A percentile compares a stretch with the other conserved stretches of the same genome.
Conservation (phyloP, 2,113 vertebrate genomes). For the Syrmaticus mikado region DNA sequence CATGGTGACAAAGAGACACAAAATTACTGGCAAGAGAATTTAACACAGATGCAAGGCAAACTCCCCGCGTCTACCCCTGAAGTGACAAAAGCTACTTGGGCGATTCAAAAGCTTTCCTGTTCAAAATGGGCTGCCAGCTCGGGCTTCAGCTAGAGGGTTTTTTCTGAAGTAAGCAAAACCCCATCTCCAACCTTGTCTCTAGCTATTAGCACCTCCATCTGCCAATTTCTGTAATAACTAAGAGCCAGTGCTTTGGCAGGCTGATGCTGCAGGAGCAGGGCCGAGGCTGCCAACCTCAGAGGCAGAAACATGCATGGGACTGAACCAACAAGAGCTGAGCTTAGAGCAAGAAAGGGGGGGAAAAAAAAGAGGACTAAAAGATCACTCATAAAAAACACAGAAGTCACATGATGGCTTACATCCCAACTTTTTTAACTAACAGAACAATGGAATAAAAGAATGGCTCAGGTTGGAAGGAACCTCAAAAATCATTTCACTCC, state of each 20-base stretch:
- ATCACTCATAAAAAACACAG: not conserved
- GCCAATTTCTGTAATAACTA: not conserved
- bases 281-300: not conserved
- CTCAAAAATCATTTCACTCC: too few relatives aligned
- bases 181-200: not conserved
- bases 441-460: too few relatives aligned
- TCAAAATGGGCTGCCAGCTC: not conserved
- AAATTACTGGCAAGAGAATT: not conserved
- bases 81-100: not conserved
- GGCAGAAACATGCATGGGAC: not conserved
- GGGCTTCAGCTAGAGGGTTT: not conserved
- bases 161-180: not conserved
- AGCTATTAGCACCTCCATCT: conserved; percentile 2
- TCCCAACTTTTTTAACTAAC: not conserved
- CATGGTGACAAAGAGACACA: not conserved
- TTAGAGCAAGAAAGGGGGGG: not conserved
- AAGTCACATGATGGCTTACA: not conserved
- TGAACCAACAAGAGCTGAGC: not conserved
- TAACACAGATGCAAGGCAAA: not conserved
- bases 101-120: not conserved
- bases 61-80: rapidly evolving
- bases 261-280: not conserved
- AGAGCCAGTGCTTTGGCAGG: not conserved
- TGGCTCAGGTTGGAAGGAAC: too few relatives aligned
- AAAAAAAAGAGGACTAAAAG: not conserved